These are phyloP conservation scores for Sminthurinus signatus DNA, from an alignment of 1,140 invertebrate species.

Conservation along the genomic window DNA sequence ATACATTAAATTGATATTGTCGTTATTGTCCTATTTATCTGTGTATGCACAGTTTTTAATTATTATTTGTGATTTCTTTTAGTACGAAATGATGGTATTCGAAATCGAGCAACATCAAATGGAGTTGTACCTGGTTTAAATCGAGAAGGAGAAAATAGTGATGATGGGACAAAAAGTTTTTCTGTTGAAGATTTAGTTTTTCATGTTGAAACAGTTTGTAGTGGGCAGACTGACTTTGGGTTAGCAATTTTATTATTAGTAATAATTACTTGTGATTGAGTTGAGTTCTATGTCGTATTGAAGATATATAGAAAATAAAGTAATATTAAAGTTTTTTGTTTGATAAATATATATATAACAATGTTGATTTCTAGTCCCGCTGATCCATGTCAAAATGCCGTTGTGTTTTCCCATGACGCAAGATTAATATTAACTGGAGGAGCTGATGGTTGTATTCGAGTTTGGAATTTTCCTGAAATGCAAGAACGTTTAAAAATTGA, in stretches of 20 bases:
- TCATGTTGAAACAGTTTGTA: constrained; percentile 46
- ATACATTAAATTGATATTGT: too few species aligned
- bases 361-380: not conserved
- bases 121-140: constrained; percentile 13
- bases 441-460: constrained; percentile 73
- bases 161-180: not conserved
- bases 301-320: not conserved
- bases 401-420: constrained; percentile 32
- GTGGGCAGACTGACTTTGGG: constrained; percentile 49
- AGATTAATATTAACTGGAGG: constrained; percentile 79
- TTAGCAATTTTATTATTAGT: too few species aligned
- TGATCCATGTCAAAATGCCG: constrained; percentile 38
- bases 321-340: not conserved
- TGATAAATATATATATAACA: not conserved
- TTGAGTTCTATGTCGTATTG: not conserved
- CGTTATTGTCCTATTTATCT: too few species aligned
- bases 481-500: constrained; percentile 60
- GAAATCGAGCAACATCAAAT: constrained; percentile 22
- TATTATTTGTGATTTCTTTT: not conserved
- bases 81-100: not conserved
- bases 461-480: constrained; percentile 84
- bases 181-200: constrained; percentile 44
- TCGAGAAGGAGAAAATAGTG: not conserved
- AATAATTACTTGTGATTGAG: not conserved
- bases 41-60: too few species aligned